Base-by-base conservation (phyloP, 2,113 vertebrate genomes). In the Paradoxurus hermaphroditus region DNA sequence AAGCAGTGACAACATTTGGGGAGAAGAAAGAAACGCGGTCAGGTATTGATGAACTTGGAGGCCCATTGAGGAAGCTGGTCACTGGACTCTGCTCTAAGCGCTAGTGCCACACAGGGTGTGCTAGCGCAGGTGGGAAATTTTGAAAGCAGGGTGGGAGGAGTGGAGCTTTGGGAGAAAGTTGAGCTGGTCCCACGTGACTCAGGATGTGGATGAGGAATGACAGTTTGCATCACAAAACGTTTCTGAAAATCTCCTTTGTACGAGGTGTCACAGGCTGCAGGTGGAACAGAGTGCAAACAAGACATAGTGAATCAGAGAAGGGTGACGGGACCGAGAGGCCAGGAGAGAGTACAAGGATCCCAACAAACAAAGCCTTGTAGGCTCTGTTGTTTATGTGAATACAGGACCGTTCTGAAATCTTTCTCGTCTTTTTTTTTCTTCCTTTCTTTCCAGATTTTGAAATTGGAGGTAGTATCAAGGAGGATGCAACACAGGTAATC, bases 361-460 rank as follows among this genome's bases (percentile, higher is more conserved):
- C 46, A 51, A 59, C 7, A 70, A 6, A 31, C 21, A 12, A 77
- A 49, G 29, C 29, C 16, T 81, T 72, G 6, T 25, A 75, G 21
- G 41, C 41, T 21, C 39, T n/a, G 5, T 70, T 90, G 23, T 73
- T 68, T 82, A 8, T 95, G 78, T 95, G 75, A 51, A 93, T 90
- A 56, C 3, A 9, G 21, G 23, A 93, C 15, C 83, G 73, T 36
- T 79, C 3, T 87, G 70, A 97, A 83, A 82, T 93, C 39, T 41
- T 79, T 77, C 44, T 81, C 91, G 1, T 96, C 51, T 85, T 86
- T 79, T 67, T 39, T 39, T 75, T 65, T 90, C 65, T 92, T 65
- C 87, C 65, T 92, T 65, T 9, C 8, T 19, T 92, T 90, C 25
- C 96, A 98, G 98, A 83, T 96, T 97, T 97, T 95, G 95, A 96